Evolutionary conservation across 1,140 invertebrate species (phyloP), one percentile per base, ranked within the genome.

Genomic region (Solenopsis fugax): DNA sequence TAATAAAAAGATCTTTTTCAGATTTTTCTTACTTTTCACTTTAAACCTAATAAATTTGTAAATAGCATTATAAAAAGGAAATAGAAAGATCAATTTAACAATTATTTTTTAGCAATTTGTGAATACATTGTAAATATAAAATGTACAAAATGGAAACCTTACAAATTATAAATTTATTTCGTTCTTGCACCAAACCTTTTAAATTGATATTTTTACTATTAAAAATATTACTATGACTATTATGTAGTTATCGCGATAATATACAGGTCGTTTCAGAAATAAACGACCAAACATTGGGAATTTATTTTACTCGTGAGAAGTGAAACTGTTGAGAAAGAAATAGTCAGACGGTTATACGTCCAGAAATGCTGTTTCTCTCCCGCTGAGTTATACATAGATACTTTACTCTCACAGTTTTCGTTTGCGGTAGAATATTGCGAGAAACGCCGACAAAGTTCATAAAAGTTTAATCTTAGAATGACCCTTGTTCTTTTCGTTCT

Each of bases 191-290:
- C 10, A 37, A 77, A 24, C 6, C 2, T 29, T 29, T 78, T 29
- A 65, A 78, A 65, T 78, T 37, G n/a, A 64, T 81, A 41, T 41
- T 41, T 77, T 54, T 80, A 67, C 12, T 80, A 67, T 80, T 71
- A 21, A 71, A 81, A 37, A 81, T 81, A 80, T 81, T 71, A 69
- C 34, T 80, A 71, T 69, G 10, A 71, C 34, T 45, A 81, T 81
- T 67, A 81, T 62, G 29, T 81, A 50, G 34, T 69, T 37, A 45
- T 54, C 7, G 21, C 37, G n/a, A 6, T 24, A 69, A 81, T 45
- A n/a, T 77, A 69, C 34, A 81, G 16, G 3, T 29, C 9, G 18
- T 41, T 52, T n/a, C 34, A 41, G 48, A 81, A 81, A 81, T 81
- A 81, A 52, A 45, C 18, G 41, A 77, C 16, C 16, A 60, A 62